These are phyloP conservation scores for Argyresthia albistria DNA, from an alignment of 2,888 invertebrate genomes.

Conservation along the genomic window DNA sequence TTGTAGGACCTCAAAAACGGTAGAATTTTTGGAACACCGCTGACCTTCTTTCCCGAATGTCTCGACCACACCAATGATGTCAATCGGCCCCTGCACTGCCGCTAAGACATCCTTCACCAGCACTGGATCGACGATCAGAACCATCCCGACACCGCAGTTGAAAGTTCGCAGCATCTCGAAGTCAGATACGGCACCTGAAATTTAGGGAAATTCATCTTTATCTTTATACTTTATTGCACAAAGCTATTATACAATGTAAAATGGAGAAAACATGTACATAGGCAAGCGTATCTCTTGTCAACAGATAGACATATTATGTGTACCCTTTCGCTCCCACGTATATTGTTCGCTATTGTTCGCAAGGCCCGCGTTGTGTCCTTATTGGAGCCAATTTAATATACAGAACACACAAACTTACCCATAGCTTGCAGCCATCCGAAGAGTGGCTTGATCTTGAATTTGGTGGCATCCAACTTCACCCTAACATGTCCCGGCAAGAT, in stretches of 20 bases:
- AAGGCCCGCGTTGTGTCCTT: no score
- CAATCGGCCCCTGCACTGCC: constrained; percentile 34
- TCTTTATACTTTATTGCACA: no score
- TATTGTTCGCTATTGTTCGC: no score
- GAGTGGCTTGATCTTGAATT: constrained; percentile 82
- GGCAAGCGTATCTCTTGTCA: no score
- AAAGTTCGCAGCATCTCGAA: constrained; percentile 90
- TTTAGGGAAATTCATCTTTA: background rate
- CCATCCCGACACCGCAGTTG: constrained; percentile 95
- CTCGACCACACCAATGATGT: constrained; percentile 54
- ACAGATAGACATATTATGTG: no score
- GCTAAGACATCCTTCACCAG: constrained; percentile 59
- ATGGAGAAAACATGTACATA: no score
- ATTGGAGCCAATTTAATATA: no score
- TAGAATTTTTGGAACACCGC: constrained; percentile 1
- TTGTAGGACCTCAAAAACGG: no score
- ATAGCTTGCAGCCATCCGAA: constrained; percentile 91
- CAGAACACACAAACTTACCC: constrained; percentile 43
- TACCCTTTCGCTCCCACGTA: no score
- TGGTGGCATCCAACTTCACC: constrained; percentile 79
- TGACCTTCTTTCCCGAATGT: constrained; percentile 46
- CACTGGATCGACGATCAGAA: constrained; percentile 80
- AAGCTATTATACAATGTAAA: no score
- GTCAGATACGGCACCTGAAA: constrained; percentile 79
- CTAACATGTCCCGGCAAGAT: constrained; percentile 80